Evolutionary conservation across 2,888 invertebrate genomes (phyloP).

Genomic region (Rugalucina vietnamica): DNA sequence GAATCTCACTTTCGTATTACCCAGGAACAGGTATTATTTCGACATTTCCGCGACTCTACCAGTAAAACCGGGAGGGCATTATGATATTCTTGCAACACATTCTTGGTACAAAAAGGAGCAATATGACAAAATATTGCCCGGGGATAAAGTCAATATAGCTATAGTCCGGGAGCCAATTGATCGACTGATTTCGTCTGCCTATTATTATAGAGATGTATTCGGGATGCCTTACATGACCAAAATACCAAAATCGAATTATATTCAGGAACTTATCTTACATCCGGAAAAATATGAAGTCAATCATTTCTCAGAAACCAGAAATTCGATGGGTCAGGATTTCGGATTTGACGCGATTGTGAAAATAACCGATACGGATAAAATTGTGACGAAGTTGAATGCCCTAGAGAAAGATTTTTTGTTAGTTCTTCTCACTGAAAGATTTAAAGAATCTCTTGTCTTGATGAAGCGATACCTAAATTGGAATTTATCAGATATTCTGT

Average conservation of each 20-base stretch:
- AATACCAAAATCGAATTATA: background rate
- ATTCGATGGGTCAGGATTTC: background rate
- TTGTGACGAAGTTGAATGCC: background rate
- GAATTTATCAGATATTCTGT: conserved; percentile 9
- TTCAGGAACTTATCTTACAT: background rate
- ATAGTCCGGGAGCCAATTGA: background rate
- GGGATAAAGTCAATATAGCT: background rate
- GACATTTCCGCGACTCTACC: no score
- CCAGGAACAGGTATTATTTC: no score
- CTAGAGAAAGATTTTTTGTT: background rate
- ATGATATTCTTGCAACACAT: background rate
- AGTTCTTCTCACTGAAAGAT: conserved; percentile 1
- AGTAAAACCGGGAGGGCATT: background rate
- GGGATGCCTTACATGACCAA: background rate
- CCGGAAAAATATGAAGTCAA: background rate
- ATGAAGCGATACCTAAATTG: conserved; percentile 9
- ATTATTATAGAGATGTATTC: background rate
- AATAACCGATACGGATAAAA: background rate
- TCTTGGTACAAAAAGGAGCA: background rate
- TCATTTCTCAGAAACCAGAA: background rate
- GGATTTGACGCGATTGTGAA: background rate
- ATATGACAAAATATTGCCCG: background rate
- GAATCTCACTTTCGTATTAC: no score
- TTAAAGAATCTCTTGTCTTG: conserved; percentile 17
- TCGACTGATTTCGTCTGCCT: background rate